Evolutionary conservation across 2,113 vertebrate species (phyloP), one percentile per base, ranked within the genome.

Genomic region (Cyanoramphus novaezelandiae): DNA sequence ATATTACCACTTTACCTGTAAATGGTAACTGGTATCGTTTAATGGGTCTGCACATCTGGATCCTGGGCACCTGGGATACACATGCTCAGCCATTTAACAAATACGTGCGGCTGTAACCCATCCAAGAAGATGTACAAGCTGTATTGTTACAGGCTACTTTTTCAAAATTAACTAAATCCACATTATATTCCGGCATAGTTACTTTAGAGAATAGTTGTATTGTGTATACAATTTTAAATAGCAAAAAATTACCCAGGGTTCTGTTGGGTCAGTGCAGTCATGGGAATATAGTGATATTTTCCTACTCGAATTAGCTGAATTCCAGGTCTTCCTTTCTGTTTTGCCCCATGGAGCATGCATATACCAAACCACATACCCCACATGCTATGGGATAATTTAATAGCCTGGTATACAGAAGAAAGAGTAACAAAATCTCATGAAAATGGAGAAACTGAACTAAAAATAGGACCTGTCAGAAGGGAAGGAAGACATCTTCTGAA

Each of bases 361-460:
- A 11, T 20, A 11, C 13, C 57, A 72, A 49, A 3, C 16, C 16
- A 5, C 10, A 2, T 44, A 3, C 14, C 6, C 21, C 13, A 1
- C 39, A 13, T 53, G 25, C 15, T 19, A 15, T 14, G 23, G 10
- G 17, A 5, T 29, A 20, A 2, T 57, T 82, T 75, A 87, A 75
- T 10, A 82, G 21, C 3, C 9, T 57, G 47, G 7, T 25, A 43
- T 49, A 49, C 3, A 65, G 39, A 82, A 90, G 11, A 72, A 80
- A 67, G 31, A 12, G 15, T 7, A 37, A n/a, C 24, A 72, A 59
- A 43, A 2, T 65, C 31, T 59, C 14, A 74, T 1, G 2, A 47
- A 80, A 90, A 50, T 53, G 1, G 25, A 62, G 13, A 53, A 37
- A 13, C 28, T 62, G 35, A 70, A 70, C 80, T 90, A 78, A 89